A percentile compares a stretch with the other conserved stretches of the same genome.
Evolutionary conservation across 1,140 invertebrate species (phyloP).

Genomic region (Musca vetustissima): DNA sequence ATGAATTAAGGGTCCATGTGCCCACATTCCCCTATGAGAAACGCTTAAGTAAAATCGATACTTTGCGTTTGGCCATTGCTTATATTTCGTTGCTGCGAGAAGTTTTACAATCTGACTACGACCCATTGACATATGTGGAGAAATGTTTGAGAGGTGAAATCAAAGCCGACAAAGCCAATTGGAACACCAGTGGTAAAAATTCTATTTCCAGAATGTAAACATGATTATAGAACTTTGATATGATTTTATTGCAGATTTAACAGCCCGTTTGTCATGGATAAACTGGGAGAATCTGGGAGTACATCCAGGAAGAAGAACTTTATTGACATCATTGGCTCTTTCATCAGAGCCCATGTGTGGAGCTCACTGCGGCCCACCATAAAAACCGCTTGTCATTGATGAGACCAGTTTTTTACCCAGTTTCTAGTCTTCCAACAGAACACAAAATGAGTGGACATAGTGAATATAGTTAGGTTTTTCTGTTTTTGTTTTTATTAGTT

Average conservation of each 20-base stretch:
- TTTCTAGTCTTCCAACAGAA: slow-evolving; percentile 10
- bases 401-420: too few species aligned
- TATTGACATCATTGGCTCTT: slow-evolving; percentile 77
- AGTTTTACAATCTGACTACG: slow-evolving; percentile 85
- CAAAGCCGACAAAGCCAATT: slow-evolving; percentile 81
- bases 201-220: background rate
- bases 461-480: background rate
- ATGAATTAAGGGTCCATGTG: slow-evolving; percentile 90
- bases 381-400: too few species aligned
- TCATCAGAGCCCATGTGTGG: slow-evolving; percentile 72
- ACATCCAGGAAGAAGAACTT: slow-evolving; percentile 79
- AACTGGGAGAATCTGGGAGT: slow-evolving; percentile 98
- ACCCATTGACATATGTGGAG: slow-evolving; percentile 92
- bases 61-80: slow-evolving; percentile 90
- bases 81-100: slow-evolving; percentile 94
- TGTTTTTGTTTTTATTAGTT: background rate
- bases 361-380: slow-evolving; percentile 45
- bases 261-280: slow-evolving; percentile 96
- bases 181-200: slow-evolving; percentile 91
- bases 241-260: slow-evolving; percentile 76
- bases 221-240: background rate
- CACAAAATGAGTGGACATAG: background rate
- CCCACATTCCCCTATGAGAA: slow-evolving; percentile 99
- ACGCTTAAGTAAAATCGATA: slow-evolving; percentile 95
- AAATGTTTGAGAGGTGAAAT: slow-evolving; percentile 87